Evolutionary conservation across 2,797 vertebrate species (phyloP), one percentile per base, ranked within the genome.

Genomic region (Parotocinclus haroldoi): DNA sequence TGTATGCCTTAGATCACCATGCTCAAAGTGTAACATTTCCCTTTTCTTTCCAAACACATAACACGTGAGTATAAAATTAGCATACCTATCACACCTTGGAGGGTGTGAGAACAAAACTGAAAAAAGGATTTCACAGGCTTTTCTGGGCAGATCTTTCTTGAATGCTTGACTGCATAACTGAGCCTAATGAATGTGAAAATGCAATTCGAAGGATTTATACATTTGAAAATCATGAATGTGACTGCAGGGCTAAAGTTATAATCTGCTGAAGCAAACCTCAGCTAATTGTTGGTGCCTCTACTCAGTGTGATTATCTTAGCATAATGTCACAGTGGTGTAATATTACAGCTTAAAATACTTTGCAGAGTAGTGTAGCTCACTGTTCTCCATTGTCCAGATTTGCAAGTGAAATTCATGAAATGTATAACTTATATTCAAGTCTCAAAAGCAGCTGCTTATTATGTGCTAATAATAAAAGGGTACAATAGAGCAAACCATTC

Each of bases 141-240:
- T 71, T 66, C 18, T 42, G 52, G 63, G 63, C 51, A 51, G 56
- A 56, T 39, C 63, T 16, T 19, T 38, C 27, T 37, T 66, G 40
- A 48, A 42, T 42, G 44, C 58, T 66, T 39, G 63, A 66, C 56
- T 66, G 58, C 57, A 56, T 44, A 40, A 54, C 52, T 65, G 16
- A 59, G 72, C 48, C 18, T 75, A 76, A 82, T 75, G 74, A 80
- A 82, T 79, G 75, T 66, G 66, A 70, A 69, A 73, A 74, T 46
- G 53, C 71, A 81, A 78, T 63, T 74, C 58, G 65, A 78, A n/a
- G n/a, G n/a, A n/a, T n/a, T n/a, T n/a, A n/a, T n/a, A n/a, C n/a
- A n/a, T n/a, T n/a, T n/a, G n/a, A 79, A 68, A 75, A 71, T 3
- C 18, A 71, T 60, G 66, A 58, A 73, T 73, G 63, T 76, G 64